A percentile compares a stretch with the other conserved stretches of the same genome.
phyloP scores from a whole-genome alignment of 2,113 vertebrate species.

The Antidorcas marsupialis region DNA sequence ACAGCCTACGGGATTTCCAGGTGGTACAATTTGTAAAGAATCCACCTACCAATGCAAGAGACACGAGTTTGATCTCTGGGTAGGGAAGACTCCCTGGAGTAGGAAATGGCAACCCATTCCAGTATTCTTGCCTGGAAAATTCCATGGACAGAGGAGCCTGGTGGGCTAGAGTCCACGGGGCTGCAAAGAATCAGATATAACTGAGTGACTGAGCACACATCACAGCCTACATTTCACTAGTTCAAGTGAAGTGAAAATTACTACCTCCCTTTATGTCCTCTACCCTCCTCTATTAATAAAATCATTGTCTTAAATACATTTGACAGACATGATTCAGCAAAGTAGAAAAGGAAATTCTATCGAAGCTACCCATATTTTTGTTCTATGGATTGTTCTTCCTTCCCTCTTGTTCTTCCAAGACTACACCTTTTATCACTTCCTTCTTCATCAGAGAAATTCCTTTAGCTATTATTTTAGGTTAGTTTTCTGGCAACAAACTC shows the following conservation, averaged over 20 bases:
- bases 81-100: not conserved
- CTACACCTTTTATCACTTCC: not conserved
- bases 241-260: not conserved
- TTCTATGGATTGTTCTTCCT: not conserved
- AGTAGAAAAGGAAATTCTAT: not conserved
- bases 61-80: not conserved
- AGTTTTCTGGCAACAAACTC: not conserved
- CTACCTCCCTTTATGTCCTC: not conserved
- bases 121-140: not conserved
- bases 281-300: not conserved
- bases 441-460: not conserved
- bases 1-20: not conserved
- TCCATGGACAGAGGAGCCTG: not conserved
- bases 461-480: slow-evolving; percentile 2
- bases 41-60: not conserved
- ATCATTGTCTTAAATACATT: not conserved
- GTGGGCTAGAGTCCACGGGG: not conserved
- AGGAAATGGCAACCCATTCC: not conserved
- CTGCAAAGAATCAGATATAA: not conserved
- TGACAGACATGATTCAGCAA: not conserved
- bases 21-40: not conserved
- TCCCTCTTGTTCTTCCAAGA: not conserved
- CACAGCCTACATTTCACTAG: not conserved
- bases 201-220: not conserved
- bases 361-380: not conserved